Evolutionary conservation across 2,113 vertebrate genomes (phyloP).

Genomic region (Phylloscopus trochiloides): DNA sequence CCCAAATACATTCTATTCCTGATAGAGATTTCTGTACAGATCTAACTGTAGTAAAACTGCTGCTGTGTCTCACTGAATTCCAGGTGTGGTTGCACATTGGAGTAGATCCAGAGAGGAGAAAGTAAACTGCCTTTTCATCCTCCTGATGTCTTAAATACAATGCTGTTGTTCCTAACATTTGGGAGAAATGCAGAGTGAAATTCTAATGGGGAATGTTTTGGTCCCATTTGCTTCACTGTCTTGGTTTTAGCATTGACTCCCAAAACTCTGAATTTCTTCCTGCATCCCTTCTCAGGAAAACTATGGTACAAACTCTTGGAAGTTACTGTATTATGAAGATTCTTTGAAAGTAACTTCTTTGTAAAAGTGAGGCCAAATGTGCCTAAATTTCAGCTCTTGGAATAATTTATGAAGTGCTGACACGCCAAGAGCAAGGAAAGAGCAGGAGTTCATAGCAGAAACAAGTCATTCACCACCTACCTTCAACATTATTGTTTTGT

Average conservation of each 20-base stretch:
- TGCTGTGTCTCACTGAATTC: not conserved
- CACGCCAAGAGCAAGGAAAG: constrained; percentile 74
- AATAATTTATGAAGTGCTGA: constrained; percentile 79
- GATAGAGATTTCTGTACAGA: not conserved
- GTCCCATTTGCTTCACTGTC: not conserved
- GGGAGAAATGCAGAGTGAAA: not conserved
- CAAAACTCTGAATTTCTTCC: not conserved
- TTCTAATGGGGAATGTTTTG: not conserved
- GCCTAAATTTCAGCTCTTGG: constrained; percentile 50
- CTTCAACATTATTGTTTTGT: constrained; percentile 22
- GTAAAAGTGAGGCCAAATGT: constrained; percentile 30
- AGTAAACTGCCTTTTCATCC: not conserved
- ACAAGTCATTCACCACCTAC: constrained; percentile 61
- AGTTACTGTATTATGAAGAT: not conserved
- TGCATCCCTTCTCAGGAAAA: not conserved
- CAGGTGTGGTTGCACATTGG: not conserved
- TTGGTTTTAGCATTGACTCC: not conserved
- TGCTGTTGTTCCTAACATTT: not conserved
- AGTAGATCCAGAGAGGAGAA: not conserved
- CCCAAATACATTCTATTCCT: not conserved
- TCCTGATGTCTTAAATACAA: not conserved
- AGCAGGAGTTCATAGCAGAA: constrained; percentile 71
- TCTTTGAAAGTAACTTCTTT: constrained; percentile 4
- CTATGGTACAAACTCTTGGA: not conserved
- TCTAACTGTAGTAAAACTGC: not conserved